Evolutionary conservation across 2,113 vertebrate species (phyloP).

Genomic region (Daubentonia madagascariensis): DNA sequence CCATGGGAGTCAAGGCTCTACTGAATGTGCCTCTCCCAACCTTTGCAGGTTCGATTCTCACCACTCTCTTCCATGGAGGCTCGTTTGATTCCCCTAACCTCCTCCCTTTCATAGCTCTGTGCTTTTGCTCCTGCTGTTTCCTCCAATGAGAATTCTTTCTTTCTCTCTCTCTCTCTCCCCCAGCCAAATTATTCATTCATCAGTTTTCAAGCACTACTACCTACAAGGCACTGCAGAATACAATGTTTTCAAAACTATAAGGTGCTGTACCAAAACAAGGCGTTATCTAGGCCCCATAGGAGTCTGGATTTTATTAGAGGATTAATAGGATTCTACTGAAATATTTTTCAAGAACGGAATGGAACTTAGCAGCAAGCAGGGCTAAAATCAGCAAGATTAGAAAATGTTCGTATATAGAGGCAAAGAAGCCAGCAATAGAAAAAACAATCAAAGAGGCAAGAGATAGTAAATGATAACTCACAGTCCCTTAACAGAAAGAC

Average conservation of each 20-base stretch:
- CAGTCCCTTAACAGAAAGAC: not conserved
- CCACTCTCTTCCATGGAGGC: not conserved
- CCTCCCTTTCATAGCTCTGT: not conserved
- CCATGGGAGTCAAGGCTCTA: accelerated
- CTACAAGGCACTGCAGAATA: not conserved
- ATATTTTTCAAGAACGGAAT: not conserved
- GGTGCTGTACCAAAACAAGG: not conserved
- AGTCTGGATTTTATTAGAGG: not conserved
- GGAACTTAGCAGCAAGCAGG: not conserved
- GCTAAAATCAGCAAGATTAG: not conserved
- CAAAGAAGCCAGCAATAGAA: not conserved
- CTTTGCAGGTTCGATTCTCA: not conserved
- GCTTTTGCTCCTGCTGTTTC: not conserved
- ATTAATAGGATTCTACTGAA: not conserved
- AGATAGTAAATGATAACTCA: not conserved
- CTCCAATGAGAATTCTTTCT: not conserved
- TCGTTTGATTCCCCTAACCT: not conserved
- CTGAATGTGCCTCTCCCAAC: not conserved
- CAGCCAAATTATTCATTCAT: not conserved
- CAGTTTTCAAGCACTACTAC: not conserved
- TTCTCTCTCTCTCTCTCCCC: not conserved
- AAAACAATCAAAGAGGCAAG: not conserved
- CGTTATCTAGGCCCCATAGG: not conserved
- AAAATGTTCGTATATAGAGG: not conserved
- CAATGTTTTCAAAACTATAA: not conserved